These are phyloP conservation scores for Gorsachius goisagi DNA, from an alignment of 2,113 vertebrate species.

Conservation along the genomic window DNA sequence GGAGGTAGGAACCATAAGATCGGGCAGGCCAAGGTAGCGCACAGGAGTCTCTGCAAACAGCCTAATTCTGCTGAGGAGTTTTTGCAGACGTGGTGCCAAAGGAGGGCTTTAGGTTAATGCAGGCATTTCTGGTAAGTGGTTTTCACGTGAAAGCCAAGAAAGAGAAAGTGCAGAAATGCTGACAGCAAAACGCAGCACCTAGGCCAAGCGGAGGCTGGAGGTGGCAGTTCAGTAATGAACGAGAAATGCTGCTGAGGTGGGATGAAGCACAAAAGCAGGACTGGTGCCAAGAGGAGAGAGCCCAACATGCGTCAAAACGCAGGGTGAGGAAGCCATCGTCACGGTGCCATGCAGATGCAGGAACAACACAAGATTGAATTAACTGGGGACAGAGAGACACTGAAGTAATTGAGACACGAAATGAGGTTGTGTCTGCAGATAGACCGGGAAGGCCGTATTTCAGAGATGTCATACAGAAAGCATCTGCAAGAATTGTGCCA, in stretches of 20 bases:
- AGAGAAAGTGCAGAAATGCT: background rate
- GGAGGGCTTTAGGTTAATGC: background rate
- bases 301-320: fast-evolving
- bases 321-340: background rate
- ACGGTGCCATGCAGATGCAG: background rate
- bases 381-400: background rate
- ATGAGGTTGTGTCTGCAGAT: background rate
- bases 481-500: background rate
- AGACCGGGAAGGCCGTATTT: background rate
- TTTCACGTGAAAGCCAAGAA: background rate
- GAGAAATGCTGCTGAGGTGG: background rate
- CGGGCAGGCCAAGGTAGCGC: background rate
- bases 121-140: background rate
- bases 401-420: background rate
- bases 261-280: background rate
- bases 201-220: background rate
- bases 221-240: background rate
- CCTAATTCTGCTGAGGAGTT: background rate
- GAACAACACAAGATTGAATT: background rate
- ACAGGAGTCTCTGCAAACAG: background rate
- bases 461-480: background rate
- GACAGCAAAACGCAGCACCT: background rate
- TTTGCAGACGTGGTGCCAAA: background rate
- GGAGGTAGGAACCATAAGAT: background rate
- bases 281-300: background rate